These are phyloP conservation scores for Papilio aristodemus DNA, from an alignment of 1,140 invertebrate genomes.

Conservation along the genomic window DNA sequence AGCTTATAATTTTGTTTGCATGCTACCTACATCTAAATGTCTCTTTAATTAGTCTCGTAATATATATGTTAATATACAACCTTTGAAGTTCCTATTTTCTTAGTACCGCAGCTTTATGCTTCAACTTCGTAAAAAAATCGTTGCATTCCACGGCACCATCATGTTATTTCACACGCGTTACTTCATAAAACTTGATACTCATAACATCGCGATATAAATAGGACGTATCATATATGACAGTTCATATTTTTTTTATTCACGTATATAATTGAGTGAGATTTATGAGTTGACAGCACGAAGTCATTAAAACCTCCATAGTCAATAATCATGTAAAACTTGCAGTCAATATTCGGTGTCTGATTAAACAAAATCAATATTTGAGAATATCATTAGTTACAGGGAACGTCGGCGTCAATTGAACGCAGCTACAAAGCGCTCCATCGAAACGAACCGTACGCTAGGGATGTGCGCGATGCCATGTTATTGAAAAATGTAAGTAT, in stretches of 20 bases:
- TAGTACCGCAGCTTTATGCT: too few relatives aligned
- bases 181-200: too few relatives aligned
- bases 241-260: background rate
- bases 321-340: background rate
- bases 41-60: too few relatives aligned
- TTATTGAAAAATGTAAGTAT: background rate
- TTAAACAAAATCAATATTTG: constrained; percentile 1
- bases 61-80: too few relatives aligned
- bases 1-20: background rate
- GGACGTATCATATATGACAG: too few relatives aligned
- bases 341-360: constrained; percentile 1
- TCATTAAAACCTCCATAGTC: background rate
- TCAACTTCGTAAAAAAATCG: too few relatives aligned
- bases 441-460: constrained; percentile 1
- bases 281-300: background rate
- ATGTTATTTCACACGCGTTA: too few relatives aligned
- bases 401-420: constrained; percentile 8
- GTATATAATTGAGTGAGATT: background rate
- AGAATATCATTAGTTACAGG: constrained; percentile 6
- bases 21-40: too few relatives aligned
- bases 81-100: too few relatives aligned
- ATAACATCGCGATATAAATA: too few relatives aligned
- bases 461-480: background rate
- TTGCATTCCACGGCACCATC: too few relatives aligned
- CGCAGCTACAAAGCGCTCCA: background rate